phyloP scores from a whole-genome alignment of 2,797 vertebrate species.

The Pteronotus mesoamericanus region DNA sequence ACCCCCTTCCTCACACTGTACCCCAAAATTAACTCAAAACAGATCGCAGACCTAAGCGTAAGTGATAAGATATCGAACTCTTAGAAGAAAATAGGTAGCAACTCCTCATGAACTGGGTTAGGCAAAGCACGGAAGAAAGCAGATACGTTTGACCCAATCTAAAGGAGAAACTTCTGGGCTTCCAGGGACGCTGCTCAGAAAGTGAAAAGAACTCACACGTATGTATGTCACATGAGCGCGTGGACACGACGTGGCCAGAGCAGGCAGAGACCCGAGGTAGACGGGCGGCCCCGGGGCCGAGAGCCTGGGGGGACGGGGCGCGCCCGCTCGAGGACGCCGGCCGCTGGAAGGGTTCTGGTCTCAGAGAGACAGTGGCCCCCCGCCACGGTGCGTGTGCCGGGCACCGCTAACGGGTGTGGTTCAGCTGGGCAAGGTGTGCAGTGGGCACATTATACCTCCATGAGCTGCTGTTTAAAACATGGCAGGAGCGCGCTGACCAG shows the following conservation, averaged over 20 bases:
- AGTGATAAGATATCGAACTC: background rate
- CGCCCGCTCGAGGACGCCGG: accelerated
- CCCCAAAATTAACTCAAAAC: background rate
- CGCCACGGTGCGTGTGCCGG: too few relatives aligned
- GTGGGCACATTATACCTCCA: background rate
- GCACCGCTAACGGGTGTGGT: too few relatives aligned
- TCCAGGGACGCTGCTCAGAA: background rate
- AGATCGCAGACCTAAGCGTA: too few relatives aligned
- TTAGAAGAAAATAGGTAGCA: background rate
- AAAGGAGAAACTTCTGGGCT: background rate
- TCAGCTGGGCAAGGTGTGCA: too few relatives aligned
- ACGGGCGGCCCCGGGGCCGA: background rate
- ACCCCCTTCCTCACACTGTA: background rate
- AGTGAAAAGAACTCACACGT: background rate
- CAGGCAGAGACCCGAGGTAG: background rate
- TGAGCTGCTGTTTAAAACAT: background rate
- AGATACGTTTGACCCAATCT: background rate
- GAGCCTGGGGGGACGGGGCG: background rate
- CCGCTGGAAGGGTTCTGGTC: too few relatives aligned
- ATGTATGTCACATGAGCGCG: too few relatives aligned
- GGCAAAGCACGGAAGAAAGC: background rate
- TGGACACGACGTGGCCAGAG: accelerated
- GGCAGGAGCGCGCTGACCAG: too few relatives aligned
- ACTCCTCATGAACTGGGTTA: background rate
- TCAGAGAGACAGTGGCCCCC: too few relatives aligned